phyloP scores from a whole-genome alignment of 2,888 invertebrate species.

The Harpalus rufipes region DNA sequence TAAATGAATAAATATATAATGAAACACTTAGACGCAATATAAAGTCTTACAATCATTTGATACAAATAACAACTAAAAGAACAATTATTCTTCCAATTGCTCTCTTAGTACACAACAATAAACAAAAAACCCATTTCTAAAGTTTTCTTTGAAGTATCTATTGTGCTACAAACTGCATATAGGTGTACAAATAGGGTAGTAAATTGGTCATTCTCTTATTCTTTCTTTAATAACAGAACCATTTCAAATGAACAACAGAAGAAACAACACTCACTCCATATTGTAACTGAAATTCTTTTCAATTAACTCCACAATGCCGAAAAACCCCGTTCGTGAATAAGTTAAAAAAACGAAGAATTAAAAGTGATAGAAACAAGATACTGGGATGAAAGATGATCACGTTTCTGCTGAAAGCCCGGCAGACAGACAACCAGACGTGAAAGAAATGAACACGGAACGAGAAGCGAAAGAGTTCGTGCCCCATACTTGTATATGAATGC shows the following conservation, averaged over 20 bases:
- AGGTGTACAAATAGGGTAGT: neutral
- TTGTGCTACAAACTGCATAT: neutral
- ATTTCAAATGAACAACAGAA: neutral
- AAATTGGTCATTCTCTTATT: no score
- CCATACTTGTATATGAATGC: neutral
- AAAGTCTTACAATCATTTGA: neutral
- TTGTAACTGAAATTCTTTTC: conserved; percentile 5
- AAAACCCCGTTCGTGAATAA: neutral
- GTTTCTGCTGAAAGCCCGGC: neutral
- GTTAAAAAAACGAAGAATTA: neutral
- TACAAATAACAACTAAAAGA: neutral
- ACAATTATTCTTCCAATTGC: neutral
- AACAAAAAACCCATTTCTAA: neutral
- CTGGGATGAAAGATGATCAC: neutral
- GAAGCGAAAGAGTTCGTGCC: neutral
- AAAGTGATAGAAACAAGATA: conserved; percentile 1
- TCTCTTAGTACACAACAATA: conserved; percentile 2
- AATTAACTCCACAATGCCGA: neutral
- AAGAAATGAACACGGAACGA: neutral
- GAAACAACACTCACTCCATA: neutral
- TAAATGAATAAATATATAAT: neutral
- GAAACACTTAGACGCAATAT: neutral
- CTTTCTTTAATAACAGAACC: no score
- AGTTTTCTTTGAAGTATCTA: neutral
- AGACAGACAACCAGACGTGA: neutral